Evolutionary conservation across 2,888 invertebrate genomes (phyloP).

Genomic region (Melipona bicolor): DNA sequence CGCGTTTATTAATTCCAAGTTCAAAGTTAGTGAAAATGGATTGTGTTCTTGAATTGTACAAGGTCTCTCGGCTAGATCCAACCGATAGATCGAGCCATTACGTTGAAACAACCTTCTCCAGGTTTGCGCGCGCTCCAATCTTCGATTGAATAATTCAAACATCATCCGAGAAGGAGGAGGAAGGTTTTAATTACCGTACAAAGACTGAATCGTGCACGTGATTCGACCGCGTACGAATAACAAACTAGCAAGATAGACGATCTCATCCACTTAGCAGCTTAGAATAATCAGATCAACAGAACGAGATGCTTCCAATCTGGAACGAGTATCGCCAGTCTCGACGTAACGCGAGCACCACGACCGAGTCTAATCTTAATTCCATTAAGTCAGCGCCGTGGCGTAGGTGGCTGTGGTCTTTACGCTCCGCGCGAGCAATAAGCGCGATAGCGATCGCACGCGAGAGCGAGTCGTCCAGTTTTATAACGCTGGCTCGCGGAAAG

Average conservation of each 20-base stretch:
- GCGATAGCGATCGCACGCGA: slow-evolving; percentile 47
- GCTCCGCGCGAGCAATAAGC: slow-evolving; percentile 26
- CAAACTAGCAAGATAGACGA: neutral
- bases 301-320: slow-evolving; percentile 16
- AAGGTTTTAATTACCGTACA: neutral
- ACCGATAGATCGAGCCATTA: too few relatives aligned
- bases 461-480: neutral
- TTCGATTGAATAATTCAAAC: neutral
- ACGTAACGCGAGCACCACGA: slow-evolving; percentile 21
- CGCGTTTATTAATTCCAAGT: too few relatives aligned
- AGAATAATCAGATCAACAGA: slow-evolving; percentile 21
- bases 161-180: neutral
- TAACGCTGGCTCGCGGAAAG: slow-evolving; percentile 6
- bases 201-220: neutral
- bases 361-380: slow-evolving; percentile 34
- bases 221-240: neutral
- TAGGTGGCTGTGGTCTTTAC: slow-evolving; percentile 19
- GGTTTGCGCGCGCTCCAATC: too few relatives aligned
- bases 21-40: too few relatives aligned
- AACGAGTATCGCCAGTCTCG: slow-evolving; percentile 7
- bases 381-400: slow-evolving; percentile 16
- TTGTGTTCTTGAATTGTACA: too few relatives aligned
- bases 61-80: too few relatives aligned
- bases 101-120: too few relatives aligned
- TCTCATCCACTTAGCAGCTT: neutral